Evolutionary conservation across 2,113 vertebrate genomes (phyloP), one percentile per base, ranked within the genome.

Genomic region (Pagrus major): DNA sequence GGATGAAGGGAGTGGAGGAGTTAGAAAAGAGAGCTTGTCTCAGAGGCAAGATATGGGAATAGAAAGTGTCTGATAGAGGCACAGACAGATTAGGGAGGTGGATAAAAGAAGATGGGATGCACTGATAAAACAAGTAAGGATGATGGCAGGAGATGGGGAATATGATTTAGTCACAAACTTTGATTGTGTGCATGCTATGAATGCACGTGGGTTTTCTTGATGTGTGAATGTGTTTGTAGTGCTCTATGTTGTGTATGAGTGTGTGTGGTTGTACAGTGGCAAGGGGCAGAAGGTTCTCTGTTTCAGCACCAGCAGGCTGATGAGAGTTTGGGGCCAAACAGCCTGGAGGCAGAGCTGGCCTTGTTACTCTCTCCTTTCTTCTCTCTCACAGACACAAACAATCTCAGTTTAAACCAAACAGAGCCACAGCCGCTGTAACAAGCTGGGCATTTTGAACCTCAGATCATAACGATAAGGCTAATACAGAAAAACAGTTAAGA

Each of bases 241-340:
- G 33, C 42, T 85, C n/a, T 42, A 2, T 56, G 46, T 21, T 42
- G 42, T 29, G 59, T 77, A 21, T 71, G 72, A 25, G 61, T 14
- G 14, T 15, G 11, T 60, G 71, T 59, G 52, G 23, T 64, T 72
- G 65, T 44, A 75, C 47, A 76, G 78, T 89, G 83, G 84, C 76
- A 85, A 78, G 68, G 91, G 88, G 88, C 90, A 91, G 87, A 88
- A 90, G 88, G 91, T 83, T 91, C 86, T 93, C 84, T 1, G 71
- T 93, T 93, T 92, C 92, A 93, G 92, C 90, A 91, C 90, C 91
- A 92, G 91, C 92, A 90, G 89, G 89, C 92, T 91, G 91, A 91
- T 91, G 88, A 92, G 91, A 87, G 90, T 93, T 92, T 83, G 82
- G 84, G 88, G 89, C 90, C 90, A 93, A 93, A 91, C 86, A 83